Evolutionary conservation across 1,140 invertebrate species (phyloP), one percentile per base, ranked within the genome.

Genomic region (Drosophila navojoa): DNA sequence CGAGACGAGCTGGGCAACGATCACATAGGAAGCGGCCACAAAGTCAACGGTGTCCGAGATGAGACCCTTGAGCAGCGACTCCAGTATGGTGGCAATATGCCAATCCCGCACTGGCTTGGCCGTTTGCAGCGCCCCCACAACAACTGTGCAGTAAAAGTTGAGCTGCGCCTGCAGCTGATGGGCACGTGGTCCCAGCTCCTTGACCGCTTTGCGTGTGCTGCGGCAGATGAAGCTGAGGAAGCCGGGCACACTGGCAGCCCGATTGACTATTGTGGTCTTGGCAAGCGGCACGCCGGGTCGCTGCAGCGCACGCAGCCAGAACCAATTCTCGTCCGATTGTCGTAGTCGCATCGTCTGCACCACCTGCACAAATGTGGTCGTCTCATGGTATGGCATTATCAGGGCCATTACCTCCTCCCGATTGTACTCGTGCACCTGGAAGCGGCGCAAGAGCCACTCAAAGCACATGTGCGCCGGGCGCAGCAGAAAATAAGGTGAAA

Each of bases 381-480:
- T 97, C 79, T 98, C 96, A 92, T 98, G 97, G 91, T 98, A 99
- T 0, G 98, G 98, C 45, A 99, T 90, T 58, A 97, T 95, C 44
- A 97, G 93, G 69, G 95, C 93, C 69, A 99, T 93, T 38, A 98
- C 94, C 1, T 95, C 94, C 90, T 96, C 95, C 61, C 94, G 94
- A 90, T 99, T 99, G 90, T 96, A 99, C 54, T 96, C 93, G 82
- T 99, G 96, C 70, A 99, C 96, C 52, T 96, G 95, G 92, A 96
- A 99, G 81, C 98, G 95, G 71, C 96, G 94, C 52, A 99, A 95
- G 3, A 99, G 93, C 98, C 98, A 99, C 94, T 99, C 98, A 25
- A 99, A 91, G 19, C 96, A 95, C 94, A 98, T 97, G 63, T 98
- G 97, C 9, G 97, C 94, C 11, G 96, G 94, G 87, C 95, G 96